Base-by-base conservation (phyloP, 37 sponge, comb jelly and placozoan genomes). In the Axinella damicornis region DNA sequence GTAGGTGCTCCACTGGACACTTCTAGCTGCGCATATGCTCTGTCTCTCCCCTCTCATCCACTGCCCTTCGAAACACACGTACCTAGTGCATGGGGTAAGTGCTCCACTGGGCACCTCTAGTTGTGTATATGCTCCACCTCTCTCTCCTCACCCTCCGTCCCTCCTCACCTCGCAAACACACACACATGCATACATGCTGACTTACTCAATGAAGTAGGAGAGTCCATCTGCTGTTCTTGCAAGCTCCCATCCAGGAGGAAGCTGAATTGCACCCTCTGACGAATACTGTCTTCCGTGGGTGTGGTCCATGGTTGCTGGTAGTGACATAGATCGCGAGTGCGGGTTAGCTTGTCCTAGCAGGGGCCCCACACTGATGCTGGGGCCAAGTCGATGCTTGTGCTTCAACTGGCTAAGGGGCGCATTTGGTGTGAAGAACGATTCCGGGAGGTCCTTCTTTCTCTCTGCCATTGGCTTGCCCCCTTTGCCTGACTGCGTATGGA, bases 181-280 rank as follows among this genome's bases (percentile, higher is more conserved):
- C 46, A 12, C 9, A 12, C 6, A 9, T 46, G 46, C 9, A 46
- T 9, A 46, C 9, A 9, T 46, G 46, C 14, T 25, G 19, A 76
- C 94, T 89, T 62, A 94, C 94, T 94, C 87, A 27, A 94, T 82
- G 38, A 79, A 94, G 71, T 94, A 94, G 19, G 85, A 52, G n/a
- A 81, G 66, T 16, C 94, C 90, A 71, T 89, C 90, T 52, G 87
- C 80, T 24, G 94, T 85, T 31, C 62, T 83, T 1, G 87, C 82
- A 40, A 66, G 62, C 65, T 94, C 94, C 94, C 94, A 94, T 55
- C 94, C 94, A n/a, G 90, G 87, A 24, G 94, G 94, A 18, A 93
- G 76, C 1, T 34, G 70, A 31, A 70, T 13, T 28, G 56, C 9
- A 69, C 37, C 56, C 35, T 69, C 81, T 19, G 52, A 53, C 34